These are phyloP conservation scores for Polypedilum vanderplanki DNA, from an alignment of 1,140 invertebrate genomes.

Conservation along the genomic window DNA sequence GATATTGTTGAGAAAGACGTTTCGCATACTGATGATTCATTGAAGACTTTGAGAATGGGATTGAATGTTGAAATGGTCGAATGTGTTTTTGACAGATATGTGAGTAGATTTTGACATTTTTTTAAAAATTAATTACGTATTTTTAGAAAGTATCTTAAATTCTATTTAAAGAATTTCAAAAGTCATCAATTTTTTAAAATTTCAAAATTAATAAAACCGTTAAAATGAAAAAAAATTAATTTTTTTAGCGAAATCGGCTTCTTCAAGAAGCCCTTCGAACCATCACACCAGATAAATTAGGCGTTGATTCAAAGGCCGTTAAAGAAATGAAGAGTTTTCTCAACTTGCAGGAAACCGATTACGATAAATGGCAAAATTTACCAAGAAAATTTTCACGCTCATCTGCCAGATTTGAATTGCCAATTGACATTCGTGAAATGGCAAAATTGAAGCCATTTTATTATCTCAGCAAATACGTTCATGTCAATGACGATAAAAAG, in stretches of 20 bases:
- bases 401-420: conserved; percentile 55
- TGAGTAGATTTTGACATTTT: conserved; percentile 32
- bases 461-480: conserved; percentile 52
- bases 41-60: conserved; percentile 40
- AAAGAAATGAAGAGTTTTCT: conserved; percentile 2
- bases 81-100: conserved; percentile 42
- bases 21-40: conserved; percentile 41
- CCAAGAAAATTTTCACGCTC: conserved; percentile 55
- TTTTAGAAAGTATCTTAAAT: too few relatives aligned
- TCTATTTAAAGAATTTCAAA: too few relatives aligned
- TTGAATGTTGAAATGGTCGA: conserved; percentile 41
- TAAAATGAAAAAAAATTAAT: too few relatives aligned
- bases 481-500: conserved; percentile 50
- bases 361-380: conserved; percentile 44
- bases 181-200: too few relatives aligned
- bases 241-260: conserved; percentile 2
- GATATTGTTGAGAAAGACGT: conserved; percentile 34
- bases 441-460: conserved; percentile 40
- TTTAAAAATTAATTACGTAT: too few relatives aligned
- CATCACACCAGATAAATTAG: conserved; percentile 2
- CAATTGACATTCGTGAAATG: conserved; percentile 49
- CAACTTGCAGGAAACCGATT: conserved; percentile 33
- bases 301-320: not conserved
- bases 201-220: too few relatives aligned
- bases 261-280: conserved; percentile 29